Evolutionary conservation across 2,888 invertebrate species (phyloP).

Genomic region (Dicyrtoma fusca): DNA sequence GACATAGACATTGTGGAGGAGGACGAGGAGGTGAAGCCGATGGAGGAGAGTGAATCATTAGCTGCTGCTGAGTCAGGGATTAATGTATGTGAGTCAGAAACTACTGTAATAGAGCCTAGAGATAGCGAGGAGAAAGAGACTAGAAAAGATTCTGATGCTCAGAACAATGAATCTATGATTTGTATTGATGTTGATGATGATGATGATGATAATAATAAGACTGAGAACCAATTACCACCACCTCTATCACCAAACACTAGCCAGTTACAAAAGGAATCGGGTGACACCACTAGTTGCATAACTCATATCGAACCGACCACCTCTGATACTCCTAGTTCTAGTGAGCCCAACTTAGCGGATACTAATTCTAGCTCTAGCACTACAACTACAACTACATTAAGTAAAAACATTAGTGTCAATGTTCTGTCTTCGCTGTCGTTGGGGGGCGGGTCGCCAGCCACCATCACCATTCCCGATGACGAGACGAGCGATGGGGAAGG

Average conservation of each 20-base stretch:
- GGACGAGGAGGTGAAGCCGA: slow-evolving; percentile 58
- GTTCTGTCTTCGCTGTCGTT: slow-evolving; percentile 22
- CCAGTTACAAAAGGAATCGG: background rate
- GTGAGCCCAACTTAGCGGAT: background rate
- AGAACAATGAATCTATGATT: slow-evolving; percentile 32
- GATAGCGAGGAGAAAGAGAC: background rate
- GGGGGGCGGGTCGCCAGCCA: slow-evolving; percentile 30
- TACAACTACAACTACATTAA: background rate
- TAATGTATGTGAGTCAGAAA: background rate
- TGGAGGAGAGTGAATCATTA: background rate
- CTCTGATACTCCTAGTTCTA: slow-evolving; percentile 1
- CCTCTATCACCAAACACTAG: slow-evolving; percentile 48
- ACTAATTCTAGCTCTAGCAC: background rate
- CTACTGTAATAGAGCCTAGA: slow-evolving; percentile 1
- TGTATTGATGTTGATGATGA: slow-evolving; percentile 40
- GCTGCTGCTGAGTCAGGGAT: background rate
- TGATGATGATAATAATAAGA: slow-evolving; percentile 36
- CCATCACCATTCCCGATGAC: slow-evolving; percentile 53
- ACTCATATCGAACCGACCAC: slow-evolving; percentile 14
- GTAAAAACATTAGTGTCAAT: slow-evolving; percentile 25
- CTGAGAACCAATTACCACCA: slow-evolving; percentile 15
- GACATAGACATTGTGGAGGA: slow-evolving; percentile 69
- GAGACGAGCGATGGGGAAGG: slow-evolving; percentile 20
- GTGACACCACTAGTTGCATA: slow-evolving; percentile 22
- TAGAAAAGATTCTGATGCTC: slow-evolving; percentile 39